Evolutionary conservation across 2,113 vertebrate genomes (phyloP).

Genomic region (Malurus alboscapulatus): DNA sequence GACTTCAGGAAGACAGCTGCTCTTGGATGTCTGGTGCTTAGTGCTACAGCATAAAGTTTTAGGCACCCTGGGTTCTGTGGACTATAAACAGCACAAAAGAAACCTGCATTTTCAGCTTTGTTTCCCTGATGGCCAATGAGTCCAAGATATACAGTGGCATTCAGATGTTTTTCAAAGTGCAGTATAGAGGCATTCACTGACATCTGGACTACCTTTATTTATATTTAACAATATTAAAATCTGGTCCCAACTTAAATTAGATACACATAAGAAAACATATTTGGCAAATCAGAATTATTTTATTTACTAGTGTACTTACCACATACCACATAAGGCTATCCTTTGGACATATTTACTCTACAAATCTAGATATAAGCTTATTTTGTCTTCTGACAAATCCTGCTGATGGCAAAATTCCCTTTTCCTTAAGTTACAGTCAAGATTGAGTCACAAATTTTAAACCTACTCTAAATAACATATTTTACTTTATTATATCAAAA

Average conservation of each 20-base stretch:
- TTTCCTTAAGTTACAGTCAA: not conserved
- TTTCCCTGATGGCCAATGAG: not conserved
- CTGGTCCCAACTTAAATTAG: not conserved
- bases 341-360: not conserved
- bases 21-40: not conserved
- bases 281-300: slow-evolving; percentile 23
- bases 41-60: not conserved
- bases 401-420: slow-evolving; percentile 39
- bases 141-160: not conserved
- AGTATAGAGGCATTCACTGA: not conserved
- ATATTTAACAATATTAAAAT: not conserved
- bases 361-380: not conserved
- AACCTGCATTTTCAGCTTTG: not conserved
- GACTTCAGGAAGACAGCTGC: not conserved
- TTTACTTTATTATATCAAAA: not conserved
- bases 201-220: not conserved
- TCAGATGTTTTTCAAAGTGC: not conserved
- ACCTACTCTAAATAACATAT: not conserved
- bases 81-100: not conserved
- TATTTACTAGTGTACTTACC: not conserved
- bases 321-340: not conserved
- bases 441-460: slow-evolving; percentile 4
- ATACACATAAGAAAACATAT: not conserved
- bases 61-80: not conserved
- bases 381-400: not conserved